Evolutionary conservation across 2,113 vertebrate genomes (phyloP), one percentile per base, ranked within the genome.

Genomic region (Corydoras maculifer): DNA sequence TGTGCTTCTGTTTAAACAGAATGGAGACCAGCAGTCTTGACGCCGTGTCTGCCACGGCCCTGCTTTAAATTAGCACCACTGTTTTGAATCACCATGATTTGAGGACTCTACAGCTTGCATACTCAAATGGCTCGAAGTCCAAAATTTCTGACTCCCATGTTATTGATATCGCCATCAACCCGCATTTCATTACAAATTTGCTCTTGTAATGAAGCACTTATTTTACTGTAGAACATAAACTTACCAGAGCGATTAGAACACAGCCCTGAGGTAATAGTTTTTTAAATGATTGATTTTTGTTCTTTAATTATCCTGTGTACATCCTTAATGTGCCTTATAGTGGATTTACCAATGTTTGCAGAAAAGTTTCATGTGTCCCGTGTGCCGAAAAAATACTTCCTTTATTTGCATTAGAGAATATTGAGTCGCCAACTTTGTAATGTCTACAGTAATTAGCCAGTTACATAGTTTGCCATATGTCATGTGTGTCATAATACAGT

Each of bases 161-260:
- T 8, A 43, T 25, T 43, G 35, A 43, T 43, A 43, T 5, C 35
- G 4, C 35, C 4, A 43, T 43, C 51, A 53, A 14, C 51, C 51
- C 2, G 51, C 51, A 12, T 53, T 10, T 14, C 51, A 53, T 53
- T 8, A 43, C 35, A 43, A 43, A 43, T 43, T 8, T 43, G 35
- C 35, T 43, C 3, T 2, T 68, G 29, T 15, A 5, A 32, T 2
- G 5, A 58, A 30, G 32, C 13, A 12, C 9, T 8, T 58, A 15
- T 58, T 15, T 50, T 58, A 43, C 35, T 43, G 18, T 65, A 50
- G 61, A 30, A 12, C 58, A 32, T 31, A 61, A 50, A 69, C 50
- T 43, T 43, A 43, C 35, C 35, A 43, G 35, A 32, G 64, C 13
- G 25, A 66, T 65, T 31, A 11, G 10, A 50, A 65, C 62, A 50